Conservation (phyloP, 2,797 vertebrate genomes). For the Erethizon dorsatum region DNA sequence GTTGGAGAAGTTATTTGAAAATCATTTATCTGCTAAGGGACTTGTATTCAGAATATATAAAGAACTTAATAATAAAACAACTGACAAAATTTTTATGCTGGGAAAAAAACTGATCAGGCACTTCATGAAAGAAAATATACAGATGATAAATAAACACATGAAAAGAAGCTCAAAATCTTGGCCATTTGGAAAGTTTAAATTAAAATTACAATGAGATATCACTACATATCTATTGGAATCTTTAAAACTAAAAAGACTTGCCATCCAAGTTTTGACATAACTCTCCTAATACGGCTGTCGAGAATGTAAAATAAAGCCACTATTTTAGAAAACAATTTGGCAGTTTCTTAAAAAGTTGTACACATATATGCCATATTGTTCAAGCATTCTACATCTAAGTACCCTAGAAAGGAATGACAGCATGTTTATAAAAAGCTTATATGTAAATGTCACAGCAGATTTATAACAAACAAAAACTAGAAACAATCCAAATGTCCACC, state of each 20-base stretch:
- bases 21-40: not conserved
- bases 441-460: constrained; percentile 26
- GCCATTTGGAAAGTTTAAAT: not conserved
- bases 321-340: constrained; percentile 15
- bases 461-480: not conserved
- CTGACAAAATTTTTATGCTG: not conserved
- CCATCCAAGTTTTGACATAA: not conserved
- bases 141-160: constrained; percentile 26
- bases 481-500: constrained; percentile 27
- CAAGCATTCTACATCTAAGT: constrained; percentile 35
- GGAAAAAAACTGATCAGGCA: not conserved
- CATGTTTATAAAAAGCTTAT: not conserved
- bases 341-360: constrained; percentile 22
- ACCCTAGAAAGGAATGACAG: constrained; percentile 4
- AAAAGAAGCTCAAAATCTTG: constrained; percentile 33
- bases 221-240: not conserved
- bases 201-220: constrained; percentile 7
- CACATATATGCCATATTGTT: not conserved
- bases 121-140: not conserved
- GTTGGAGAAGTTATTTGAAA: not conserved
- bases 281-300: not conserved
- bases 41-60: constrained; percentile 16
- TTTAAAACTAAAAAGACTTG: constrained; percentile 4
- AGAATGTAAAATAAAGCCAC: constrained; percentile 14
- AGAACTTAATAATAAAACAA: constrained; percentile 45